Conservation (phyloP, 2,888 invertebrate genomes). For the Eledona agricola region DNA sequence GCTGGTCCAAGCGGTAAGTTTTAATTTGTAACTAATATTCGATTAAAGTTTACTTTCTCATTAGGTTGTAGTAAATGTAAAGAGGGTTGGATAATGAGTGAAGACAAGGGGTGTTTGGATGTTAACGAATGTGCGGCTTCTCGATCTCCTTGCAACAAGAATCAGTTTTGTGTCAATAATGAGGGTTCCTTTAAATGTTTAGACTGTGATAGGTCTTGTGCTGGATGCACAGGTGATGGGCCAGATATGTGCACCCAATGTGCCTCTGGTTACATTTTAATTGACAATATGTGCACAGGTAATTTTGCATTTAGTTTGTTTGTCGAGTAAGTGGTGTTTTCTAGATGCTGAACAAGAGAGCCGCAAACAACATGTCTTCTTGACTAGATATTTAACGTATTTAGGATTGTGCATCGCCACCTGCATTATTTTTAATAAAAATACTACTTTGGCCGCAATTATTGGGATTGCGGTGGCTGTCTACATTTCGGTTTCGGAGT, state of each 20-base stretch:
- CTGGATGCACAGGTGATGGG: conserved; percentile 87
- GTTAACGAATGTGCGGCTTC: conserved; percentile 81
- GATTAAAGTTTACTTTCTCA: too few species aligned
- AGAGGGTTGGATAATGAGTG: conserved; percentile 77
- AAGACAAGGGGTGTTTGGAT: conserved; percentile 82
- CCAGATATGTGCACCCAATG: conserved; percentile 90
- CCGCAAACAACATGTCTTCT: conserved; percentile 68
- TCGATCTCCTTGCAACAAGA: conserved; percentile 65
- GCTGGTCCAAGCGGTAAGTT: conserved; percentile 72
- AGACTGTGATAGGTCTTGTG: conserved; percentile 86
- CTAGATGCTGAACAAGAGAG: conserved; percentile 64
- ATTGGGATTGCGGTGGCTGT: conserved; percentile 82
- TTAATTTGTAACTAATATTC: not conserved
- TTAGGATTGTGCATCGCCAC: conserved; percentile 85
- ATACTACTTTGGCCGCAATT: conserved; percentile 76
- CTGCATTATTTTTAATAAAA: conserved; percentile 85
- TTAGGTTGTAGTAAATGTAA: conserved; percentile 72
- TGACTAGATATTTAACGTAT: conserved; percentile 83
- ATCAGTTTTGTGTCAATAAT: conserved; percentile 89
- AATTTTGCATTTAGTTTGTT: conserved; percentile 55
- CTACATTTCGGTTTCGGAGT: conserved; percentile 88
- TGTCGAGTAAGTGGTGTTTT: conserved; percentile 32
- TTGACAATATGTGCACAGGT: conserved; percentile 81
- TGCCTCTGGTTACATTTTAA: conserved; percentile 74
- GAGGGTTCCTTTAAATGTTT: conserved; percentile 85